Evolutionary conservation across 2,797 vertebrate species (phyloP).

Genomic region (Esox masquinongy): DNA sequence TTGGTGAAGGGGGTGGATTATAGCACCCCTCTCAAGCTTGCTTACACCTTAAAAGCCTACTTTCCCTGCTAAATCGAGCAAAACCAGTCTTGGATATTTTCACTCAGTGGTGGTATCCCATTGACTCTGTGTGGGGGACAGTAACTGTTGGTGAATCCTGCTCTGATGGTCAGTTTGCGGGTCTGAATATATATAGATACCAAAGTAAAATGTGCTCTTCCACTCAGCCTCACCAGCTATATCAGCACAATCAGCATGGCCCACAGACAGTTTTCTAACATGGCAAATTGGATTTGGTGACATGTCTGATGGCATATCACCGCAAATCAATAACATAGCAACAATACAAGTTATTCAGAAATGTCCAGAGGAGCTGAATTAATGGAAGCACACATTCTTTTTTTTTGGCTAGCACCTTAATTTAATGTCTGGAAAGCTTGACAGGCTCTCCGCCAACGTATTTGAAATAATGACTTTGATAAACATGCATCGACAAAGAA

Average conservation of each 20-base stretch:
- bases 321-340: slow-evolving; percentile 56
- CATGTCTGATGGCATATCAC: slow-evolving; percentile 51
- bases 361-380: slow-evolving; percentile 51
- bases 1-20: slow-evolving; percentile 44
- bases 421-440: slow-evolving; percentile 47
- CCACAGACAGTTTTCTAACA: not conserved
- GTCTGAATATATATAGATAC: not conserved
- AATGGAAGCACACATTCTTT: slow-evolving; percentile 47
- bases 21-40: slow-evolving; percentile 23
- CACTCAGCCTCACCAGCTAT: not conserved
- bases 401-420: slow-evolving; percentile 48
- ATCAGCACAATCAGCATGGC: not conserved
- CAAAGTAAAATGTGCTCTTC: not conserved
- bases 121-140: not conserved
- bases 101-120: slow-evolving; percentile 22
- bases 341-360: slow-evolving; percentile 44
- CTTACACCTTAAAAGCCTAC: slow-evolving; percentile 25
- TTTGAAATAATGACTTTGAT: slow-evolving; percentile 46
- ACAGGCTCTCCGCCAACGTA: slow-evolving; percentile 36
- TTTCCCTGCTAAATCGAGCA: slow-evolving; percentile 21
- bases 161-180: not conserved
- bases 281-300: slow-evolving; percentile 44
- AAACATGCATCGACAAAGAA: slow-evolving; percentile 56
- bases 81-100: slow-evolving; percentile 26
- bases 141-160: not conserved